These are phyloP conservation scores for Carapus acus DNA, from an alignment of 2,797 vertebrate genomes.

Conservation along the genomic window DNA sequence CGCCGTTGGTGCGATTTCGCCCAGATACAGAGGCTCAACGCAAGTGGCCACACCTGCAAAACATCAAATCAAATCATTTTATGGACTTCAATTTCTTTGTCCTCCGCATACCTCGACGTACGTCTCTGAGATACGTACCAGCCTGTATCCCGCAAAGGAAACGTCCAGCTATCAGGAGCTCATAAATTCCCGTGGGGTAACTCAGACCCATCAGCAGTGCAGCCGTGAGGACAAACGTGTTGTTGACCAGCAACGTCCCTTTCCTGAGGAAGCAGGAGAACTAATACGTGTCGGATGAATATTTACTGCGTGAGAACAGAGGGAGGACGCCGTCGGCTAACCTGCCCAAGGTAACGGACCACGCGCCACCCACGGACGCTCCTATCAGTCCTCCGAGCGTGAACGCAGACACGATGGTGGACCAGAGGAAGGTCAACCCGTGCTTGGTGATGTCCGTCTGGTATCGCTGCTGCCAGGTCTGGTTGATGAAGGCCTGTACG, in stretches of 20 bases:
- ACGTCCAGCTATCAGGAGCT: conserved; percentile 81
- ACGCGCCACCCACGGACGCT: conserved; percentile 69
- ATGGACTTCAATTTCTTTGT: not conserved
- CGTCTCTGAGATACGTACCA: conserved; percentile 63
- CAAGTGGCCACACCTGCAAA: conserved; percentile 77
- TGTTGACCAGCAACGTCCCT: conserved; percentile 80
- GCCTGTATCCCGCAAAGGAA: conserved; percentile 81
- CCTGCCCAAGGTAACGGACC: conserved; percentile 80
- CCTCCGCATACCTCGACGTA: not conserved
- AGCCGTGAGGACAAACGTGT: conserved; percentile 74
- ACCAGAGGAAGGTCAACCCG: conserved; percentile 83
- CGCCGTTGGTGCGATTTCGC: conserved; percentile 80
- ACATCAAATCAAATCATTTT: conserved; percentile 1
- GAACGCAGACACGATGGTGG: conserved; percentile 81
- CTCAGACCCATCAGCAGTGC: conserved; percentile 82
- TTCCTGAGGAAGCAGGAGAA: conserved; percentile 74
- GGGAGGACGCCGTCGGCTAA: too few relatives aligned
- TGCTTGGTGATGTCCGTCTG: conserved; percentile 59
- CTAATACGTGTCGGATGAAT: conserved; percentile 15
- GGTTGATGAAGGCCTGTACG: conserved; percentile 83
- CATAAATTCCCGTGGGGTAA: conserved; percentile 72
- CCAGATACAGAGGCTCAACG: conserved; percentile 83
- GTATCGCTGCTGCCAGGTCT: conserved; percentile 80
- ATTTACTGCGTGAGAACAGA: too few relatives aligned
- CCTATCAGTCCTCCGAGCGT: conserved; percentile 83